phyloP scores from a whole-genome alignment of 2,113 vertebrate genomes.

The Podarcis raffonei region DNA sequence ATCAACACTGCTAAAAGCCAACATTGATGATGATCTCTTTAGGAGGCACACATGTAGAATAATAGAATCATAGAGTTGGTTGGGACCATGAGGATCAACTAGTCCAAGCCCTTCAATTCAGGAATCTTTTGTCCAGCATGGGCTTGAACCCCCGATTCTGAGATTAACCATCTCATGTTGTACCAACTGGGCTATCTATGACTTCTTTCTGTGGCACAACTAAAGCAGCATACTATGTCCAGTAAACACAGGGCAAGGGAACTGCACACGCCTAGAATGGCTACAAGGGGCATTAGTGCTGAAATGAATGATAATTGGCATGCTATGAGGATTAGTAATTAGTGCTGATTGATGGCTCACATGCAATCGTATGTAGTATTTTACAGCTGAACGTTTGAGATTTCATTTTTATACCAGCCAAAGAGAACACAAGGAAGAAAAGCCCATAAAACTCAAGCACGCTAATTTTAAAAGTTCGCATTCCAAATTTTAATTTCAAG shows the following conservation, averaged over 20 bases:
- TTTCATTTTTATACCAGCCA: neutral
- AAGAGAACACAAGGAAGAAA: neutral
- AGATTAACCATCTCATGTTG: neutral
- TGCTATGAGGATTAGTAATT: neutral
- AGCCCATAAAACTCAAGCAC: neutral
- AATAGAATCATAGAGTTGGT: neutral
- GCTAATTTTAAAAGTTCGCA: neutral
- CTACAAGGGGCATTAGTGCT: neutral
- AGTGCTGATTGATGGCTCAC: neutral
- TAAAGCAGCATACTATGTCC: neutral
- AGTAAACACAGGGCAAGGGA: neutral
- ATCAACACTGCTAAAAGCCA: neutral
- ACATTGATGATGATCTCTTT: neutral
- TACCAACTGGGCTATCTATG: neutral
- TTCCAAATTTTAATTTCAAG: neutral
- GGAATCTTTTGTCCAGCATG: no score
- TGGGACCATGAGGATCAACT: no score
- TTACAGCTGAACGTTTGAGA: neutral
- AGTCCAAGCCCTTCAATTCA: no score
- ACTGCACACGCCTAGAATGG: neutral
- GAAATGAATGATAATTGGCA: neutral
- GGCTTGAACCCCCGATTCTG: no score
- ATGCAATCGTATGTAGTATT: neutral
- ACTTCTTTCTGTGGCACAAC: neutral
- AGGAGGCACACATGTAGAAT: neutral